phyloP scores from a whole-genome alignment of 2,113 vertebrate genomes.

The Pomatostomus ruficeps region DNA sequence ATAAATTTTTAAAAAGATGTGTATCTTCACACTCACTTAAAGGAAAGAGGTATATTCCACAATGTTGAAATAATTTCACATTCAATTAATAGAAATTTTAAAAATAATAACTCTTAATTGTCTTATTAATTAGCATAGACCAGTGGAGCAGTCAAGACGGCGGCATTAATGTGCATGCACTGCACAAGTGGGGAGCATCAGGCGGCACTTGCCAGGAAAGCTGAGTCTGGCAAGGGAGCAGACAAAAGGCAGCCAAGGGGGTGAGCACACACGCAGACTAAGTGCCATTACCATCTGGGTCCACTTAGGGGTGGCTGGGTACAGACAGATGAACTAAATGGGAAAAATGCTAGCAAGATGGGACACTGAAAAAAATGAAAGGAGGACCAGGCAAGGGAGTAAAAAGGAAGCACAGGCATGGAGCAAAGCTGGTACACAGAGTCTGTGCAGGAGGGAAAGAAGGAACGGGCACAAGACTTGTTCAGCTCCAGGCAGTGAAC shows the following conservation, averaged over 20 bases:
- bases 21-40: neutral
- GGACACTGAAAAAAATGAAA: neutral
- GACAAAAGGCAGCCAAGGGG: neutral
- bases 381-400: neutral
- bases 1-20: neutral
- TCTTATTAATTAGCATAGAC: neutral
- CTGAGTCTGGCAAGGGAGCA: neutral
- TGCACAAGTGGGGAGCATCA: neutral
- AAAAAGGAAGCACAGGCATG: neutral
- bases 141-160: neutral
- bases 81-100: neutral
- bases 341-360: neutral
- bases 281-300: neutral
- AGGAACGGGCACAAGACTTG: neutral
- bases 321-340: accelerated
- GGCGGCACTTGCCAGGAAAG: neutral
- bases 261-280: neutral
- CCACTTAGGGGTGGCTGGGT: neutral
- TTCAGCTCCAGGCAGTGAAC: neutral
- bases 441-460: neutral
- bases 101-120: neutral
- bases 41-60: neutral
- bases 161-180: accelerated
- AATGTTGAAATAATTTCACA: neutral
- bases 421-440: neutral